phyloP scores from a whole-genome alignment of 1,140 invertebrate species.

The Dendroctonus valens region DNA sequence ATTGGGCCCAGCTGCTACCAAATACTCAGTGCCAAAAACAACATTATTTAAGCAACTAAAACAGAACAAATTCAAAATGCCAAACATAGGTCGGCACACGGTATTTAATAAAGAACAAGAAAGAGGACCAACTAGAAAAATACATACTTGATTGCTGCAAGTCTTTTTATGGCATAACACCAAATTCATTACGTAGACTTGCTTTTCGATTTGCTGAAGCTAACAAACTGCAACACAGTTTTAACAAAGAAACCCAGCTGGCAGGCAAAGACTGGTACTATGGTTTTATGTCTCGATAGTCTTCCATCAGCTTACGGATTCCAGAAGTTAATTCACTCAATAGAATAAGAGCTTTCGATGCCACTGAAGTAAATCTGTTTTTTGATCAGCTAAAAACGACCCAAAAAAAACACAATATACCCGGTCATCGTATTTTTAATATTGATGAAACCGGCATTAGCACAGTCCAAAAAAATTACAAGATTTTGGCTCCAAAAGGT shows the following conservation, averaged over 20 bases:
- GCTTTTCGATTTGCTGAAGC: constrained; percentile 24
- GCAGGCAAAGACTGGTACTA: constrained; percentile 47
- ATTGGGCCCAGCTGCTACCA: background rate
- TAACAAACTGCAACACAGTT: constrained; percentile 21
- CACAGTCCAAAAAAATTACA: constrained; percentile 14
- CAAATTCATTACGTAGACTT: constrained; percentile 12
- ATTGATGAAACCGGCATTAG: constrained; percentile 17
- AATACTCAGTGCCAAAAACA: background rate
- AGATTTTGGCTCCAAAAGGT: constrained; percentile 15
- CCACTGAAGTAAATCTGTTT: constrained; percentile 34
- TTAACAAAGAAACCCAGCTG: constrained; percentile 30
- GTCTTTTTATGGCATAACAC: constrained; percentile 20
- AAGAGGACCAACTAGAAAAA: background rate
- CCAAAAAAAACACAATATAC: constrained; percentile 15
- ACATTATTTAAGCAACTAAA: background rate
- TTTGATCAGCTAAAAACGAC: constrained; percentile 40
- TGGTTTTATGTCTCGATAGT: constrained; percentile 44
- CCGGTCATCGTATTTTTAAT: constrained; percentile 6
- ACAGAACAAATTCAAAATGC: too few species aligned
- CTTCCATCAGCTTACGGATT: constrained; percentile 33
- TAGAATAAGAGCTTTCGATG: constrained; percentile 37
- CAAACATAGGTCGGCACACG: too few species aligned
- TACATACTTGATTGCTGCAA: constrained; percentile 7
- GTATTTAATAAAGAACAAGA: background rate
- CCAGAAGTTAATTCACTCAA: constrained; percentile 37